Conservation (phyloP, 2,888 invertebrate species). For the Caenorhabditis panamensis region DNA sequence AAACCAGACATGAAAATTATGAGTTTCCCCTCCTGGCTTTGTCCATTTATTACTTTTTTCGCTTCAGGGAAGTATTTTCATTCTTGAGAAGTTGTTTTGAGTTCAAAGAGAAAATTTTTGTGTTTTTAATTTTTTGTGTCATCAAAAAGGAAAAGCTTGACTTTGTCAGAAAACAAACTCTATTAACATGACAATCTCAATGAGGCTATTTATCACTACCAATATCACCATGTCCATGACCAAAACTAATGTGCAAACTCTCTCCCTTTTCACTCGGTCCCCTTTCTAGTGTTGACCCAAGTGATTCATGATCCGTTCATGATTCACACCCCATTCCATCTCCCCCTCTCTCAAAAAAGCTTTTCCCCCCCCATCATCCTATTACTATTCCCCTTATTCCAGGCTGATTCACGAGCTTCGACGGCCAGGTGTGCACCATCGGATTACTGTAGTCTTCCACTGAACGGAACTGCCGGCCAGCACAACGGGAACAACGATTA, state of each 20-base stretch:
- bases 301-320: constrained; percentile 27
- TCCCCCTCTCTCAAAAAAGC: neutral
- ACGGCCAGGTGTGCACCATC: constrained; percentile 61
- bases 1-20: no score
- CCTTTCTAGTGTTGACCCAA: constrained; percentile 28
- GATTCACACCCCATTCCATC: constrained; percentile 13
- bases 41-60: no score
- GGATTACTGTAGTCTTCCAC: constrained; percentile 60
- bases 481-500: constrained; percentile 41
- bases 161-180: no score
- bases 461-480: constrained; percentile 27
- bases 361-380: neutral
- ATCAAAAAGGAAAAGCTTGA: no score
- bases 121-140: no score
- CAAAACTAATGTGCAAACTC: neutral
- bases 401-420: constrained; percentile 59
- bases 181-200: neutral
- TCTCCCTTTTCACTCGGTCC: no score
- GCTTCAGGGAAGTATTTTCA: no score
- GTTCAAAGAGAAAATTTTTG: no score
- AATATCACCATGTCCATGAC: neutral
- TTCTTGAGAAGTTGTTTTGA: no score
- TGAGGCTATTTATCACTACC: no score
- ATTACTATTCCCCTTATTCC: constrained; percentile 9
- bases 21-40: no score